A percentile compares a stretch with the other conserved stretches of the same genome.
These are phyloP conservation scores for Dyspetes luteomarginatus DNA, from an alignment of 2,888 invertebrate species.

Conservation along the genomic window DNA sequence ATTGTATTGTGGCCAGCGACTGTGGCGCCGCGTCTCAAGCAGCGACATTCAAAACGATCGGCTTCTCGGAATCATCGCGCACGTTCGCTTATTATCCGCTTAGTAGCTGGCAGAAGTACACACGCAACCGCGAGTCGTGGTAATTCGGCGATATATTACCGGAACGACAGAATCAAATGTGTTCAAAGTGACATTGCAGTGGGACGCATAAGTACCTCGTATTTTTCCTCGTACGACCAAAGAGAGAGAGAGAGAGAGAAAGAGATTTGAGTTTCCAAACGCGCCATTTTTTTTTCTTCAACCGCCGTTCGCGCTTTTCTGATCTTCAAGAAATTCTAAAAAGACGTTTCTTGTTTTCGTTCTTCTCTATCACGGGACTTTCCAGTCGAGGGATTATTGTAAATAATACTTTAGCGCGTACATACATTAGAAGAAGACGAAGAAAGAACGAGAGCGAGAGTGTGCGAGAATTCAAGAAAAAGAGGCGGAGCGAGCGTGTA, in stretches of 20 bases:
- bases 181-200: not conserved
- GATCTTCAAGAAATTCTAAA: not conserved
- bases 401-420: not conserved
- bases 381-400: conserved; percentile 2
- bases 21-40: not conserved
- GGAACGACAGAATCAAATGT: conserved; percentile 32
- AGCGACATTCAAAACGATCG: conserved; percentile 34
- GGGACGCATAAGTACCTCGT: not conserved
- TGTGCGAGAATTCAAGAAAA: not conserved
- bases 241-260: conserved; percentile 1
- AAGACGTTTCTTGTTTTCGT: not conserved
- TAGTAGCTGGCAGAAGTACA: conserved; percentile 16
- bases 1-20: not conserved
- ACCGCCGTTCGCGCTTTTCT: not conserved
- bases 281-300: not conserved
- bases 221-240: conserved; percentile 30
- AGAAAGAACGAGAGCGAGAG: conserved; percentile 4
- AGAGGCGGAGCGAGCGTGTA: conserved; percentile 45
- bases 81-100: conserved; percentile 30
- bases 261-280: not conserved
- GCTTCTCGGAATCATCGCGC: conserved; percentile 52
- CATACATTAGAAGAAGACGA: not conserved
- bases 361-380: conserved; percentile 5
- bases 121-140: conserved; percentile 40
- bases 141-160: conserved; percentile 24